These are phyloP conservation scores for Leptodactylus fuscus DNA, from an alignment of 2,113 vertebrate genomes.

Conservation along the genomic window DNA sequence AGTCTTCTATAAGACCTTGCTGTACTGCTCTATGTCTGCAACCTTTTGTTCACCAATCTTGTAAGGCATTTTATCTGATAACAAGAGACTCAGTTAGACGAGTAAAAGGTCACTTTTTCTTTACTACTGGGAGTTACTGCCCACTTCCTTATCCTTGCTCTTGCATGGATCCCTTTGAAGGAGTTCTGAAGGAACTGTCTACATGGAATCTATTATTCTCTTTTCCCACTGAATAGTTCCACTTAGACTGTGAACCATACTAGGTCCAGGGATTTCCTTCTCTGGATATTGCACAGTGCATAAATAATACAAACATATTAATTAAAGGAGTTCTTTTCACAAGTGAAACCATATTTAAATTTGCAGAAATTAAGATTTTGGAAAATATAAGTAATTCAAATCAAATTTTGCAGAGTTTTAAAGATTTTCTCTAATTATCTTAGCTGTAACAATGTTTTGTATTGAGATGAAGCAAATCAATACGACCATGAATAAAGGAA, in stretches of 20 bases:
- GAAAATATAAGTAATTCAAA: too few relatives aligned
- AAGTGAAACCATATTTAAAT: too few relatives aligned
- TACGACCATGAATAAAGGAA: too few relatives aligned
- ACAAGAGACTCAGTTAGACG: not conserved
- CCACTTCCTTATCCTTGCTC: not conserved
- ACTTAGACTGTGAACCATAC: not conserved
- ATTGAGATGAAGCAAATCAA: too few relatives aligned
- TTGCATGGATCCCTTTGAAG: not conserved
- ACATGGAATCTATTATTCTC: not conserved
- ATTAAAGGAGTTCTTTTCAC: too few relatives aligned
- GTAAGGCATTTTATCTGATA: not conserved
- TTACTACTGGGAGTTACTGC: not conserved
- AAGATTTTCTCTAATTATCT: too few relatives aligned
- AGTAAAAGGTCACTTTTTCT: not conserved
- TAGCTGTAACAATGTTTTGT: too few relatives aligned
- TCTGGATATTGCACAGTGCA: too few relatives aligned
- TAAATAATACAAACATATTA: too few relatives aligned
- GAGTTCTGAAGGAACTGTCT: not conserved
- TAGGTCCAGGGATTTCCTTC: not conserved
- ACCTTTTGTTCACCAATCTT: constrained; percentile 7
- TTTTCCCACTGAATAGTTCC: not conserved
- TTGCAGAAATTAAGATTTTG: too few relatives aligned
- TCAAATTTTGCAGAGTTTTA: too few relatives aligned
- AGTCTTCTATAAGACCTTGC: not conserved
- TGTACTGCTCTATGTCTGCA: not conserved